Base-by-base conservation (phyloP, 2,797 vertebrate species). In the Parambassis ranga region DNA sequence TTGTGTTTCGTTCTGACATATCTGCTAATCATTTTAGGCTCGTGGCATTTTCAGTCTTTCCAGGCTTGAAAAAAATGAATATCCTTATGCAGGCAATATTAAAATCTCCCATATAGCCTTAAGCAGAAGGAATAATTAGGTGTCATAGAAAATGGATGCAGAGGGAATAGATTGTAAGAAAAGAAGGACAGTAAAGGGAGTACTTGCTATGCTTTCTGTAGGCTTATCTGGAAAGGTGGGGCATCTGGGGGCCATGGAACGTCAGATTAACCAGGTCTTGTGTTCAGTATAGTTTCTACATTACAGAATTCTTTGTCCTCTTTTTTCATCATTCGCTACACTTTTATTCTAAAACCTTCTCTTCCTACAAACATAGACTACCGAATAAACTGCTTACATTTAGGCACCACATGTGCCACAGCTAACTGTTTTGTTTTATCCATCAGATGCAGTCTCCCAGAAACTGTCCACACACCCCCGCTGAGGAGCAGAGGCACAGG, bases 391-490 rank as follows among this genome's bases (percentile, higher is more conserved):
- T 37, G 7, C 5, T 20, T 31, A 16, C 20, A 27, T 30, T 18
- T 2, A 4, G 3, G n/a, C n/a, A n/a, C n/a, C n/a, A n/a, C n/a
- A n/a, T n/a, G n/a, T n/a, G n/a, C n/a, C n/a, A n/a, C n/a, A n/a
- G n/a, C 15, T 71, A 53, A 74, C 32, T 5, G 6, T 28, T 9
- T 43, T 15, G 30, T 61, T 15, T 81, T 1, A 1, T 51, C 56
- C 57, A 19, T 44, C 58, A 91, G 90, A 91, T 89, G 89, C 68
- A 69, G 77, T 47, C 43, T 72, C 72, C 35, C 43, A 73, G 53
- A 71, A 39, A 20, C 58, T 74, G 59, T 33, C 49, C 73, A 42
- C 46, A 74, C 43, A 26, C 30, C 47, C 53, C 42, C 69, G 53
- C 36, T 39, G 26, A 71, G 75, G 47, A 82, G 58, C 70, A 73